A percentile compares a stretch with the other conserved stretches of the same genome.
phyloP scores from a whole-genome alignment of 2,888 invertebrate species.

The Sphaeridia pumilis region DNA sequence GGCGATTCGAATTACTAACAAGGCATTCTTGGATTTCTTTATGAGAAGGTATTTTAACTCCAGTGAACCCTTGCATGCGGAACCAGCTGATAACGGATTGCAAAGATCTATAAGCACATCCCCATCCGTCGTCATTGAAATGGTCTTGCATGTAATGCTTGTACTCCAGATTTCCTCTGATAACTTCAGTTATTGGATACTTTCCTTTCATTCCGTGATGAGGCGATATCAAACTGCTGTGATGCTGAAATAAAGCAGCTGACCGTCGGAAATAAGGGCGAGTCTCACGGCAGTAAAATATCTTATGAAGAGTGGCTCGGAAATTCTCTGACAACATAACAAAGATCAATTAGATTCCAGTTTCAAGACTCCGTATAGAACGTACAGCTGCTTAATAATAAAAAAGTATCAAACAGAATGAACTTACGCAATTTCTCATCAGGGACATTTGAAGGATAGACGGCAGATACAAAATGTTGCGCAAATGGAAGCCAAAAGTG shows the following conservation, averaged over 20 bases:
- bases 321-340: conserved; percentile 46
- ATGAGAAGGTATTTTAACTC: conserved; percentile 64
- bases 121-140: conserved; percentile 97
- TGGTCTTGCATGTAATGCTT: conserved; percentile 94
- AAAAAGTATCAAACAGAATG: neutral
- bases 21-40: conserved; percentile 84
- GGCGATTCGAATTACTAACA: conserved; percentile 42
- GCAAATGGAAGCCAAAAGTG: conserved; percentile 62
- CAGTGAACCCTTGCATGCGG: conserved; percentile 69
- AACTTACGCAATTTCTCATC: conserved; percentile 57
- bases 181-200: conserved; percentile 37
- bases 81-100: conserved; percentile 95
- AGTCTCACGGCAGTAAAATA: conserved; percentile 54
- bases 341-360: neutral
- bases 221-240: conserved; percentile 28
- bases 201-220: conserved; percentile 33
- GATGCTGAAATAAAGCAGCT: conserved; percentile 26
- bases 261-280: conserved; percentile 63
- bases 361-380: neutral
- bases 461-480: conserved; percentile 63
- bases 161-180: conserved; percentile 80
- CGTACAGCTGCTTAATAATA: neutral
- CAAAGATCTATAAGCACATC: conserved; percentile 94
- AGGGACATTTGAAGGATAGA: conserved; percentile 54
- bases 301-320: conserved; percentile 57